These are phyloP conservation scores for Goniozus legneri DNA, from an alignment of 1,140 invertebrate genomes.

Conservation along the genomic window DNA sequence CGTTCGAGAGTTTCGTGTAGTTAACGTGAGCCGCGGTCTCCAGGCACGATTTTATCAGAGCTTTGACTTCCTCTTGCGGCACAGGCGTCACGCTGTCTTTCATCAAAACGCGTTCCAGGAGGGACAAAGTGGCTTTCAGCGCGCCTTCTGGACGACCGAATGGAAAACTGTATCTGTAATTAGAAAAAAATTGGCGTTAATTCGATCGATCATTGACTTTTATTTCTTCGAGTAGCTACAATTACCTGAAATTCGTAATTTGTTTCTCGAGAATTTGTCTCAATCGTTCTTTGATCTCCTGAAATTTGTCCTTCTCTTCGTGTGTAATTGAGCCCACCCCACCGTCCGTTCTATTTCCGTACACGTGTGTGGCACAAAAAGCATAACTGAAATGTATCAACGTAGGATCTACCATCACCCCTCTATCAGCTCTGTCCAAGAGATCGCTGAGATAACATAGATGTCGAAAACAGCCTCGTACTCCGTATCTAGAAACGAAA, in stretches of 20 bases:
- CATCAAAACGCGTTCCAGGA: constrained; percentile 96
- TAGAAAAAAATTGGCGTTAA: constrained; percentile 1
- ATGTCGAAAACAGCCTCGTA: constrained; percentile 94
- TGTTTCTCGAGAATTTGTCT: constrained; percentile 92
- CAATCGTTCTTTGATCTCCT: constrained; percentile 93
- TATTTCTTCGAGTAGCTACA: neutral
- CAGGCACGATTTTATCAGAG: constrained; percentile 93
- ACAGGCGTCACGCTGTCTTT: constrained; percentile 98
- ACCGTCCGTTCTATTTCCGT: constrained; percentile 93
- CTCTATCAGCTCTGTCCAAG: constrained; percentile 91
- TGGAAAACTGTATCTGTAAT: constrained; percentile 87
- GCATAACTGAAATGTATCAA: constrained; percentile 98
- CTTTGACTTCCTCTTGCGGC: constrained; percentile 91
- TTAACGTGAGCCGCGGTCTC: constrained; percentile 98
- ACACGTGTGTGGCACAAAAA: constrained; percentile 97
- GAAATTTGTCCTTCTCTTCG: constrained; percentile 97
- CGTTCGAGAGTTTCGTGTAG: constrained; percentile 92
- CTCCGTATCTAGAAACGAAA: constrained; percentile 74
- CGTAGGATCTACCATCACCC: constrained; percentile 95
- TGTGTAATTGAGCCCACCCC: constrained; percentile 96
- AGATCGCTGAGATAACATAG: constrained; percentile 95
- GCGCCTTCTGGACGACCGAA: constrained; percentile 98
- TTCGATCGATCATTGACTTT: neutral
- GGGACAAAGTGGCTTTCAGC: constrained; percentile 91
- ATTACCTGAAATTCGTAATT: constrained; percentile 96